Evolutionary conservation across 2,888 invertebrate species (phyloP).

Genomic region (Syrista parreyssii): DNA sequence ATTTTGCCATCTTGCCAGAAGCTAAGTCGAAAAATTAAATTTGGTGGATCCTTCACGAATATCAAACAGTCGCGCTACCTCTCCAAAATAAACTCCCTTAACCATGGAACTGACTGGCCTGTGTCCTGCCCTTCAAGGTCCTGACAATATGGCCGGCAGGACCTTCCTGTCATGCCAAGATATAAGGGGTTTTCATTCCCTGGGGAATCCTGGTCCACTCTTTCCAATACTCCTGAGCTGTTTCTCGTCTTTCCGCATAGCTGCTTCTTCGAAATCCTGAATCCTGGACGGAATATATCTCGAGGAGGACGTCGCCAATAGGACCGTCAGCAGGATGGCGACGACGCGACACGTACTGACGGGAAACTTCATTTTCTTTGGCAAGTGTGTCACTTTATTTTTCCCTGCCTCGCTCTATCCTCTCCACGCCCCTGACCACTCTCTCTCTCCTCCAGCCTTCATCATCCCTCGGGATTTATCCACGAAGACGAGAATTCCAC

Average conservation of each 20-base stretch:
- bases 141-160: constrained; percentile 39
- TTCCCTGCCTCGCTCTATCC: not conserved
- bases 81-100: constrained; percentile 37
- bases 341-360: not conserved
- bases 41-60: constrained; percentile 50
- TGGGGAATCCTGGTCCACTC: constrained; percentile 30
- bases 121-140: constrained; percentile 1
- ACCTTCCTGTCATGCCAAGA: constrained; percentile 43
- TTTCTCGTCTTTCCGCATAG: not conserved
- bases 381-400: not conserved
- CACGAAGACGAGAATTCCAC: constrained; percentile 1
- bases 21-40: constrained; percentile 58
- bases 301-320: too few relatives aligned
- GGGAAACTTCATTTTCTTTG: not conserved
- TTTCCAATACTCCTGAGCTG: not conserved
- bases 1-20: not conserved
- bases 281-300: not conserved
- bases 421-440: too few relatives aligned
- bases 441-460: too few relatives aligned
- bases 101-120: not conserved
- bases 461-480: not conserved
- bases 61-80: constrained; percentile 41
- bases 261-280: not conserved
- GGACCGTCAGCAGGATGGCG: not conserved
- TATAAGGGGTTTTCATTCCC: constrained; percentile 37